Base-by-base conservation (phyloP, 2,888 invertebrate species). In the Neoscelio sp. region DNA sequence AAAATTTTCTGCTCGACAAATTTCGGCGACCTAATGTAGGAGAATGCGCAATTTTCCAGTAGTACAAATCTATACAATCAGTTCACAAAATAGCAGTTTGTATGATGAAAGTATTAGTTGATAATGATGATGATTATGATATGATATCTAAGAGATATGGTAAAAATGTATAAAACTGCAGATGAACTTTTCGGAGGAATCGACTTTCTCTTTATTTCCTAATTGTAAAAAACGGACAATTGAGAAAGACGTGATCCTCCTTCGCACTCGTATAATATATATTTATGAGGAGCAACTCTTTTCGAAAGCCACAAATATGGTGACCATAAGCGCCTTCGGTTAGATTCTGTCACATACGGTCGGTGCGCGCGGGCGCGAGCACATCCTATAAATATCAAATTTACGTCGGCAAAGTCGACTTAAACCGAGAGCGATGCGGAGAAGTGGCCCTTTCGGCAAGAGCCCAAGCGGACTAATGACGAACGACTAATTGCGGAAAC, bases 401-500 rank as follows among this genome's bases (percentile, higher is more conserved):
- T 56, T 30, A 38, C 71, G 26, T 52, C 40, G 62, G 33, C 60
- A 18, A 42, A 23, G 56, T 30, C 52, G 42, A n/a, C 20, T 23
- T 4, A 6, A 23, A 46, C 26, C 26, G 56, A 23, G 40, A 52
- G 44, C 17, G 38, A 52, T 44, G 56, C 35, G 12, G 42, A 52
- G 65, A 58, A 75, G 74, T 50, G 65, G 56, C 18, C 56, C 65
- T 58, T 64, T 64, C 62, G 46, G 70, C 54, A 50, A 28, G 23
- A 38, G 60, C 74, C 58, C 64, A 67, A 58, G 65, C 65, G 52
- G 30, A 50, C 77, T 70, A 77, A 77, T 70, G 77, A 77, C 58
- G 77, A 77, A 42, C 77, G 70, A 70, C 70, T 75, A 75, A 75
- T 75, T 75, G 70, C 70, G 79, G 70, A 75, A 75, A 67, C 60